A percentile compares a stretch with the other conserved stretches of the same genome.
Conservation (phyloP, 2,888 invertebrate genomes). For the Melieria crassipennis region DNA sequence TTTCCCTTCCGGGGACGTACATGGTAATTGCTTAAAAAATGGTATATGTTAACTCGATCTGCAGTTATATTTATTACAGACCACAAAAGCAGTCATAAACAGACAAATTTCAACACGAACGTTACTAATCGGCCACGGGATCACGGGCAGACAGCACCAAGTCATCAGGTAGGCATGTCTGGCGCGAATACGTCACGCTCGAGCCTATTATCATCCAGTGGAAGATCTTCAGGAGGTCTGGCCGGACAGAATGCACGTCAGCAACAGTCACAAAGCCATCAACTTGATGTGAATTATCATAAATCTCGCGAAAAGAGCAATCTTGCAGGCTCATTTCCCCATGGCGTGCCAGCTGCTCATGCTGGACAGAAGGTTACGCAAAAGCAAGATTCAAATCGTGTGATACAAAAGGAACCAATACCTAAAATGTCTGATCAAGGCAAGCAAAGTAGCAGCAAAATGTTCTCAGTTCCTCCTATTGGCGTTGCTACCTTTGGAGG, state of each 20-base stretch:
- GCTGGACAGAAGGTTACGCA: slow-evolving; percentile 51
- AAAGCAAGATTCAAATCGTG: slow-evolving; percentile 48
- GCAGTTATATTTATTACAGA: slow-evolving; percentile 45
- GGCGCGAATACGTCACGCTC: slow-evolving; percentile 24
- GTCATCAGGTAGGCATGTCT: slow-evolving; percentile 44
- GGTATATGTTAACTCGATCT: neutral
- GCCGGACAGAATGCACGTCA: slow-evolving; percentile 42
- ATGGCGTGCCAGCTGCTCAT: slow-evolving; percentile 41
- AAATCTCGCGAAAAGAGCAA: slow-evolving; percentile 52
- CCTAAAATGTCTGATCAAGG: slow-evolving; percentile 35
- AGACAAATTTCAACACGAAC: slow-evolving; percentile 42
- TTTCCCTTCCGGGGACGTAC: slow-evolving; percentile 54
- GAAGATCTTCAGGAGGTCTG: slow-evolving; percentile 33
- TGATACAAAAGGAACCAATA: slow-evolving; percentile 45
- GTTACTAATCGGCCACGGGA: slow-evolving; percentile 52
- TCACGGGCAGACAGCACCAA: slow-evolving; percentile 47
- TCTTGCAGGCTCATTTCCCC: slow-evolving; percentile 43
- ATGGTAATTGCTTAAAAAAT: slow-evolving; percentile 48
- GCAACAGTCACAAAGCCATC: slow-evolving; percentile 44
- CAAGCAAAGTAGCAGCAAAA: slow-evolving; percentile 45
- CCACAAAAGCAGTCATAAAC: slow-evolving; percentile 50
- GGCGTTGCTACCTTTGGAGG: slow-evolving; percentile 43
- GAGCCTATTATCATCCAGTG: slow-evolving; percentile 13
- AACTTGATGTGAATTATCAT: slow-evolving; percentile 57
- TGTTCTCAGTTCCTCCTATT: slow-evolving; percentile 48